These are phyloP conservation scores for Ips nitidus DNA, from an alignment of 1,140 invertebrate genomes.

Conservation along the genomic window DNA sequence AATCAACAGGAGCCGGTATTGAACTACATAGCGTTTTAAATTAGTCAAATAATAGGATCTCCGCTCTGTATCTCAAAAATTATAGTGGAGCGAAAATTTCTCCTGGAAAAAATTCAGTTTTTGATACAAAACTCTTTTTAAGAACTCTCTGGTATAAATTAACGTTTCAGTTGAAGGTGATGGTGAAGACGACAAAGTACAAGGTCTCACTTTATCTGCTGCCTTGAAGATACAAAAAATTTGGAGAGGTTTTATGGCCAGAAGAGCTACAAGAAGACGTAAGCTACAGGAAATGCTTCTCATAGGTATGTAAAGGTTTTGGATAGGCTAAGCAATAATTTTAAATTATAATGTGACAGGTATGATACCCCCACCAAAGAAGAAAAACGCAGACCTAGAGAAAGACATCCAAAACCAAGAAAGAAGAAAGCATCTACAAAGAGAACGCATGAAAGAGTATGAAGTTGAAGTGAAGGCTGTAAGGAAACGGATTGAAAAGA, in stretches of 20 bases:
- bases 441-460: constrained; percentile 62
- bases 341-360: constrained; percentile 22
- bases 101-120: no score
- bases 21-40: constrained; percentile 31
- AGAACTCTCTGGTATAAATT: no score
- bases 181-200: constrained; percentile 49
- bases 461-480: constrained; percentile 60
- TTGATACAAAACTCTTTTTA: no score
- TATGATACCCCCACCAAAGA: constrained; percentile 60
- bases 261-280: constrained; percentile 66
- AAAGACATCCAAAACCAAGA: constrained; percentile 58
- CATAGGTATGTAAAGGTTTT: constrained; percentile 58
- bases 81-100: neutral
- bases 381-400: constrained; percentile 53
- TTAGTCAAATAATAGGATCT: no score
- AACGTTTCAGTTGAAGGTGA: constrained; percentile 12
- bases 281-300: constrained; percentile 83
- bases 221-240: constrained; percentile 79
- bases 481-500: constrained; percentile 62
- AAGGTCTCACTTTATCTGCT: constrained; percentile 59
- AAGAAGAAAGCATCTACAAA: constrained; percentile 58
- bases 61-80: neutral
- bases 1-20: constrained; percentile 56
- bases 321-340: constrained; percentile 45
- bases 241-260: constrained; percentile 77